Evolutionary conservation across 2,797 vertebrate species (phyloP), one percentile per base, ranked within the genome.

Genomic region (Coregonus sp.): DNA sequence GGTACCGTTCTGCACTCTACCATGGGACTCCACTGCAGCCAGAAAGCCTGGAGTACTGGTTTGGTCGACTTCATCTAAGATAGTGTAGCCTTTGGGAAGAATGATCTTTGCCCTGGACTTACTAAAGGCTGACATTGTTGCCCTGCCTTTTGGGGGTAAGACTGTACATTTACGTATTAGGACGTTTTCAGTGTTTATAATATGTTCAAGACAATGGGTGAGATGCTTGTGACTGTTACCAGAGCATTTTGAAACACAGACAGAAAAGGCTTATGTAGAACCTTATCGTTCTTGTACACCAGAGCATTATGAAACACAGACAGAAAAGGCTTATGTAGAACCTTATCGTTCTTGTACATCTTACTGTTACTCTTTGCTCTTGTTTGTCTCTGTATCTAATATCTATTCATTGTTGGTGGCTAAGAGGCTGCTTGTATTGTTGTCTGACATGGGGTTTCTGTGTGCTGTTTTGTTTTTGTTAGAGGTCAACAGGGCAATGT

Each of bases 121-220:
- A 37, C 18, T 82, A 72, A 12, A 74, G 74, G 66, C 52, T 70
- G 12, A 50, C 37, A 20, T 70, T 37, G 20, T 50, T 37, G 40
- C 4, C 6, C 20, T 47, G 73, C 81, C 77, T 54, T 40, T 77
- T 1, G 51, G 70, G 88, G 89, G 89, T 89, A 89, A 89, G 88
- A 73, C 15, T 31, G 47, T 33, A 47, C 65, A n/a, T 68, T 74
- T 73, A 5, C 71, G 3, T 78, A 66, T 50, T 71, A 29, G 7
- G 51, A 20, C 14, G 54, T 31, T 4, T 51, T 33, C 25, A 33
- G 16, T 56, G 5, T 37, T 14, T 20, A n/a, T n/a, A 9, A 3
- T 75, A 16, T 76, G 61, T 77, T 33, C 59, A 29, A 73, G 70
- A 51, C 16, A 51, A 31, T 20, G 20, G 12, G 7, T 66, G 66